Evolutionary conservation across 2,113 vertebrate genomes (phyloP).

Genomic region (Pteronura brasiliensis): DNA sequence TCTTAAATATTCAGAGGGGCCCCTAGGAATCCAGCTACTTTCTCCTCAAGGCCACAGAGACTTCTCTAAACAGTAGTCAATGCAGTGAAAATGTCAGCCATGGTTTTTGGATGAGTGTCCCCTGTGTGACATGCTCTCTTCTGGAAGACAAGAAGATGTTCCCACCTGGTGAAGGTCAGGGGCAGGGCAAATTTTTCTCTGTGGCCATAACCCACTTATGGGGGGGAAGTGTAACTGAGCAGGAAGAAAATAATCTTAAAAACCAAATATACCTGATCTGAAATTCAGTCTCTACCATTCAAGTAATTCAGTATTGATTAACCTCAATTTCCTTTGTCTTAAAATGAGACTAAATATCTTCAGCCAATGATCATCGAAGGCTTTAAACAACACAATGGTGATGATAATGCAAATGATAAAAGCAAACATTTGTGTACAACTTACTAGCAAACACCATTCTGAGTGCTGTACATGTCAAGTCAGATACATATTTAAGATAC

Average conservation of each 20-base stretch:
- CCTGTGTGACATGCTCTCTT: not conserved
- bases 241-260: not conserved
- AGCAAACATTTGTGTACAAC: not conserved
- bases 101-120: not conserved
- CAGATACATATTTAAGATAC: not conserved
- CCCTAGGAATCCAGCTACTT: not conserved
- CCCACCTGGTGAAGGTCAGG: not conserved
- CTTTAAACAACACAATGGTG: not conserved
- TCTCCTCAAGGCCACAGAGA: not conserved
- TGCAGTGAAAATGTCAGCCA: not conserved
- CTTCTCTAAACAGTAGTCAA: not conserved
- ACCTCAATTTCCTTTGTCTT: not conserved
- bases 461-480: not conserved
- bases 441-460: not conserved
- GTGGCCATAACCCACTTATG: not conserved
- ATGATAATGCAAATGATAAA: not conserved
- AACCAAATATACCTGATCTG: not conserved
- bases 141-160: not conserved
- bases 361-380: not conserved
- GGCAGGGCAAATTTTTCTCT: not conserved
- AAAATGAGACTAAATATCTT: not conserved
- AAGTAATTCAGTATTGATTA: not conserved
- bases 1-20: not conserved
- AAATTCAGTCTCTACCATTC: not conserved
- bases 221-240: not conserved